Conservation (phyloP, 2,113 vertebrate genomes). For the Coptodon rendalli region DNA sequence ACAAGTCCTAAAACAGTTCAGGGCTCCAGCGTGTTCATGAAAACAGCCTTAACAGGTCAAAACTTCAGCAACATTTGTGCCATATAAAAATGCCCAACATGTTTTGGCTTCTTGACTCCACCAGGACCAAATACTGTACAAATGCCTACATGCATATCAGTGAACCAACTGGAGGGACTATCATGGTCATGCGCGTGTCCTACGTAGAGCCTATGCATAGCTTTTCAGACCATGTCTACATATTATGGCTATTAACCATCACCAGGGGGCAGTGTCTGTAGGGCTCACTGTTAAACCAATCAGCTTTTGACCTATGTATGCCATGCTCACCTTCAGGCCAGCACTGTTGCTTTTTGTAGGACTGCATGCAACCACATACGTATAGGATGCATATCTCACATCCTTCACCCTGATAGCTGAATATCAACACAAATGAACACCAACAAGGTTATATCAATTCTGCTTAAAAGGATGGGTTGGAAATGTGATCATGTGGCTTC, state of each 20-base stretch:
- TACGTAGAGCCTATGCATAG: neutral
- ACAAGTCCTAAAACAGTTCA: neutral
- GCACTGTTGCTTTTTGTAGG: neutral
- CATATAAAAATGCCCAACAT: neutral
- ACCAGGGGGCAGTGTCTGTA: neutral
- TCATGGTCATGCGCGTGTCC: neutral
- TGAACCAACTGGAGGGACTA: neutral
- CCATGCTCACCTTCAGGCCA: neutral
- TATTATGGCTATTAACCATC: neutral
- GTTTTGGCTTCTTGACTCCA: neutral
- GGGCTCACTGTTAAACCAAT: neutral
- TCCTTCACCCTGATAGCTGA: neutral
- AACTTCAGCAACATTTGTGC: neutral
- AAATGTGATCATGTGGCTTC: neutral
- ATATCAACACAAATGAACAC: neutral
- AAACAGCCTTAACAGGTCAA: neutral
- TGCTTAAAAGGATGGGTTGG: neutral
- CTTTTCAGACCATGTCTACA: neutral
- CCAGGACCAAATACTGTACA: neutral
- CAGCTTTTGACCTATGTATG: neutral
- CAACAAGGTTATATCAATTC: neutral
- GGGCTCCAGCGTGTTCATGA: neutral
- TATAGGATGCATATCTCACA: neutral
- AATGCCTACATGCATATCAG: neutral
- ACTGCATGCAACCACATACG: neutral